phyloP scores from a whole-genome alignment of 2,888 invertebrate genomes.

The Parnassius mnemosyne region DNA sequence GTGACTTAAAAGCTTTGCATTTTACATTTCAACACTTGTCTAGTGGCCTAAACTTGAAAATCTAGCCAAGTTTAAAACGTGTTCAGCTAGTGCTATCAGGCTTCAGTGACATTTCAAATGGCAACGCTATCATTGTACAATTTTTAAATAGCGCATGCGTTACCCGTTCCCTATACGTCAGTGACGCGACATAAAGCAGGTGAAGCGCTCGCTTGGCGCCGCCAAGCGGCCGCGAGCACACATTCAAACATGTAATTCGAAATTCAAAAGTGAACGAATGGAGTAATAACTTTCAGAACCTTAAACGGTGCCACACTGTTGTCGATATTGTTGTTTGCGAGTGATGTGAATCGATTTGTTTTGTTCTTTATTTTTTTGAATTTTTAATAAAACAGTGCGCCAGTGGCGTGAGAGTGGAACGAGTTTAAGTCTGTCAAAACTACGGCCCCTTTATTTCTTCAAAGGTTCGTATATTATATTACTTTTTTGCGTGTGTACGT shows the following conservation, averaged over 20 bases:
- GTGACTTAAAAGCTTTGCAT: too few species aligned
- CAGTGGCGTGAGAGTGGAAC: conserved; percentile 35
- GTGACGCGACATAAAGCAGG: conserved; percentile 50
- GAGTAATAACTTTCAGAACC: conserved; percentile 29
- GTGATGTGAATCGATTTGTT: conserved; percentile 27
- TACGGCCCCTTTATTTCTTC: conserved; percentile 36
- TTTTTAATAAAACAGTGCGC: conserved; percentile 54
- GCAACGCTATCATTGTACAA: conserved; percentile 35
- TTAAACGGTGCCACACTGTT: conserved; percentile 33
- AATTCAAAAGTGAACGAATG: conserved; percentile 45
- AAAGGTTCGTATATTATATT: conserved; percentile 67
- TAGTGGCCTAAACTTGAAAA: background rate
- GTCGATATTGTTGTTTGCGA: conserved; percentile 9
- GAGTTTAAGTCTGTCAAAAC: conserved; percentile 33
- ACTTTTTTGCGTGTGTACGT: conserved; percentile 56
- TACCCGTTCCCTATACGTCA: conserved; percentile 44
- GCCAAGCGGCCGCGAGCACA: conserved; percentile 39
- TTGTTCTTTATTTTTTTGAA: conserved; percentile 41
- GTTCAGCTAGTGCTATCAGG: conserved; percentile 16
- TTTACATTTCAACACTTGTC: too few species aligned
- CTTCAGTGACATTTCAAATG: conserved; percentile 15
- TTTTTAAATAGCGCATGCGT: conserved; percentile 60
- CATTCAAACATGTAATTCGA: conserved; percentile 60
- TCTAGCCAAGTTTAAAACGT: conserved; percentile 6
- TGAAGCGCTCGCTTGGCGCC: conserved; percentile 53